These are phyloP conservation scores for Agrypnia vestita DNA, from an alignment of 1,140 invertebrate species.

Conservation along the genomic window DNA sequence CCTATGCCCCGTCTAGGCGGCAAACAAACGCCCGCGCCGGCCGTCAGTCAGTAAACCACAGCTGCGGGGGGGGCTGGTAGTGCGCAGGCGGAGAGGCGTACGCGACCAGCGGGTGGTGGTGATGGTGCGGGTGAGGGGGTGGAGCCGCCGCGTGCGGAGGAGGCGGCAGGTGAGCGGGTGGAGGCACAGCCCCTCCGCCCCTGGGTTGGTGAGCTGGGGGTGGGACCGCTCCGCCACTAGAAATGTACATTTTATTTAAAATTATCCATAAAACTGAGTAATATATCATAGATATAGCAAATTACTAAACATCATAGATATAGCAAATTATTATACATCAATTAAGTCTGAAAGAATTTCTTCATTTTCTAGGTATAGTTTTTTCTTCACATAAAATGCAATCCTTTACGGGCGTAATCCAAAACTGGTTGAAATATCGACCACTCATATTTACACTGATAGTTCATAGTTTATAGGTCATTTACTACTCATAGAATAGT, in stretches of 20 bases:
- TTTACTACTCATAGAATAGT: too few relatives aligned
- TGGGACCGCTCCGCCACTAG: conserved; percentile 52
- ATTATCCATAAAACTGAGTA: too few relatives aligned
- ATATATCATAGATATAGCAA: too few relatives aligned
- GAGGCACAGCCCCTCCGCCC: conserved; percentile 62
- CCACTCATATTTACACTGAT: too few relatives aligned
- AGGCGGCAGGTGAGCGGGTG: conserved; percentile 70
- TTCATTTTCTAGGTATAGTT: too few relatives aligned
- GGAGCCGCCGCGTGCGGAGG: conserved; percentile 66
- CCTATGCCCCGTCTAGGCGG: conserved; percentile 40
- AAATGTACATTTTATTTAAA: background rate
- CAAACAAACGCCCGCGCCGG: conserved; percentile 61
- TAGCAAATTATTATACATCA: too few relatives aligned
- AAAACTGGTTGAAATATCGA: too few relatives aligned
- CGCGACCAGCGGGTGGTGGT: conserved; percentile 65
- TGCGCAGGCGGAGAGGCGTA: conserved; percentile 62
- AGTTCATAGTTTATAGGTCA: too few relatives aligned
- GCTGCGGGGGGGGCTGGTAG: conserved; percentile 64
- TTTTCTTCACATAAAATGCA: too few relatives aligned
- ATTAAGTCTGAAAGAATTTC: too few relatives aligned
- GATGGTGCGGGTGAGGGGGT: conserved; percentile 62
- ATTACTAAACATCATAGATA: too few relatives aligned
- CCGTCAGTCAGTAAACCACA: conserved; percentile 71
- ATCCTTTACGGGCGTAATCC: too few relatives aligned
- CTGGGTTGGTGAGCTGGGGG: conserved; percentile 55